Evolutionary conservation across 1,140 invertebrate genomes (phyloP).

Genomic region (Drosophila nigrodunni): DNA sequence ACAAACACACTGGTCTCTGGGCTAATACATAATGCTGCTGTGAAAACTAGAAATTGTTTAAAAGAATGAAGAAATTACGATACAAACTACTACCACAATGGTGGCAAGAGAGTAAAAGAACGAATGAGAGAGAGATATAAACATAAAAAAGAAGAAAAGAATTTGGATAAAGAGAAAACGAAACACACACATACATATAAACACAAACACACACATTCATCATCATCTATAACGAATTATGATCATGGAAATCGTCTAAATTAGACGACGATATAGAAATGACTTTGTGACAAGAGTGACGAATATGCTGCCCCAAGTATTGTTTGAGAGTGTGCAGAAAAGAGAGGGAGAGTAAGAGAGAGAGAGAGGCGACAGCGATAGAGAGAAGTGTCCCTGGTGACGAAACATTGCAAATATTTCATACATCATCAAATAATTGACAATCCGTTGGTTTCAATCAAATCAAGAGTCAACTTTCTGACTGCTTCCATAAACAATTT

Average conservation of each 20-base stretch:
- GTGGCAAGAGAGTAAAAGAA: slow-evolving; percentile 23
- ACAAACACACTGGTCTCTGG: slow-evolving; percentile 4
- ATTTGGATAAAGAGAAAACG: slow-evolving; percentile 37
- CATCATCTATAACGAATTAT: slow-evolving; percentile 49
- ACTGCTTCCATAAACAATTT: slow-evolving; percentile 30
- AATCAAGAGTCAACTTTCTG: slow-evolving; percentile 29
- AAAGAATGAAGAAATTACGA: slow-evolving; percentile 32
- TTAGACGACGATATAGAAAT: slow-evolving; percentile 69
- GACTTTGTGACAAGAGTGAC: slow-evolving; percentile 34
- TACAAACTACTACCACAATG: slow-evolving; percentile 41
- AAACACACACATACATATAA: slow-evolving; percentile 15
- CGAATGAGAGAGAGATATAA: slow-evolving; percentile 13
- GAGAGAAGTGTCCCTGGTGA: slow-evolving; percentile 27
- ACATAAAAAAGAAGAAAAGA: slow-evolving; percentile 42
- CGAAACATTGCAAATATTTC: slow-evolving; percentile 46
- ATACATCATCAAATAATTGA: slow-evolving; percentile 29
- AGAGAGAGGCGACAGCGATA: not conserved
- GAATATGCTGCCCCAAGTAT: slow-evolving; percentile 45
- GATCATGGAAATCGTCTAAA: slow-evolving; percentile 75
- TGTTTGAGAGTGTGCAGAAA: slow-evolving; percentile 17
- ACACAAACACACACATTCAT: slow-evolving; percentile 34
- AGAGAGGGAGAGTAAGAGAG: slow-evolving; percentile 2
- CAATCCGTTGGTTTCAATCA: slow-evolving; percentile 47
- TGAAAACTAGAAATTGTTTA: slow-evolving; percentile 32
- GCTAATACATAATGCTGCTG: slow-evolving; percentile 14